phyloP scores from a whole-genome alignment of 2,113 vertebrate species.

The Anhinga anhinga region DNA sequence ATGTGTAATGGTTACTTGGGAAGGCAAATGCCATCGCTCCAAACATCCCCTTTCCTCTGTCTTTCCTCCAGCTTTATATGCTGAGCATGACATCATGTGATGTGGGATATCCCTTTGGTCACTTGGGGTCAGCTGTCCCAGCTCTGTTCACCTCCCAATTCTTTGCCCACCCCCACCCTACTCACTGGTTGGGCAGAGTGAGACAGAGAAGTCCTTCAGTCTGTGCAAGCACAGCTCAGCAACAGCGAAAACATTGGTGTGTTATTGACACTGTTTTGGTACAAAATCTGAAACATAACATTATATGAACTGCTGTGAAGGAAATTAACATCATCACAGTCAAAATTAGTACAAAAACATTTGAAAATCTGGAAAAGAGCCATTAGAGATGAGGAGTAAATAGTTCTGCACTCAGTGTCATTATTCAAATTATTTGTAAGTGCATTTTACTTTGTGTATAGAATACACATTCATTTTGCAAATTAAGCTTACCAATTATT shows the following conservation, averaged over 20 bases:
- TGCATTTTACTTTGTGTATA: not conserved
- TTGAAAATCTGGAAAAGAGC: not conserved
- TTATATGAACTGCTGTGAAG: not conserved
- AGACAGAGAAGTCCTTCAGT: not conserved
- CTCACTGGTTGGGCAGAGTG: not conserved
- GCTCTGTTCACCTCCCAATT: not conserved
- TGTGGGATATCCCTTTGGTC: not conserved
- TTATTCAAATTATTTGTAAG: slow-evolving; percentile 20
- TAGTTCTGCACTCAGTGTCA: not conserved
- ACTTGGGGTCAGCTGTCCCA: not conserved
- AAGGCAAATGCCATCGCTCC: not conserved
- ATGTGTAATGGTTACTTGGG: fast-evolving
- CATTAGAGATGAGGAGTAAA: not conserved
- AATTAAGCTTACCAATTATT: slow-evolving; percentile 38
- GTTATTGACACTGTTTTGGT: not conserved
- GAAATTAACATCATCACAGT: not conserved
- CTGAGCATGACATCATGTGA: not conserved
- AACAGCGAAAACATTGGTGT: not conserved
- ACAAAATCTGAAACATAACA: not conserved
- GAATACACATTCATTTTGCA: slow-evolving; percentile 1
- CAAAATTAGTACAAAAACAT: not conserved
- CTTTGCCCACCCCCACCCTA: not conserved
- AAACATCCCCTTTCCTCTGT: fast-evolving
- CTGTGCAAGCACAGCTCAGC: not conserved
- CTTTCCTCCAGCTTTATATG: not conserved